Evolutionary conservation across 2,797 vertebrate genomes (phyloP).

Genomic region (Paramormyrops hopkinsi): DNA sequence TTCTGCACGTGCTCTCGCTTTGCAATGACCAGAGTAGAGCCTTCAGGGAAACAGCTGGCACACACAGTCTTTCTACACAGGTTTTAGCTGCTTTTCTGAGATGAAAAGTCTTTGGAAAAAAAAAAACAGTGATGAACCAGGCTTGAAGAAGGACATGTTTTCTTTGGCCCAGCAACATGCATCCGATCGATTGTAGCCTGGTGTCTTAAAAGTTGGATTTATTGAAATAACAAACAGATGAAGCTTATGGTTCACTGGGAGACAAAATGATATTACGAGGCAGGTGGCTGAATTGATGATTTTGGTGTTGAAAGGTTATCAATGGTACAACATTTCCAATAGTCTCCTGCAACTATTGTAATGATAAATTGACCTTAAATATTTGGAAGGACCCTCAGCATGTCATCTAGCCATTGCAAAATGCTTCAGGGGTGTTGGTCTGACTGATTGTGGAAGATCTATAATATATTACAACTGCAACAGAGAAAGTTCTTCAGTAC

Average conservation of each 20-base stretch:
- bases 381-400: conserved; percentile 35
- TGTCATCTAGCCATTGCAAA: conserved; percentile 43
- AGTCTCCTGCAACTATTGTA: conserved; percentile 1
- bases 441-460: conserved; percentile 39
- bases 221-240: conserved; percentile 9
- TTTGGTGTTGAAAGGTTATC: conserved; percentile 30
- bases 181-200: neutral
- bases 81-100: neutral
- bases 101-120: neutral
- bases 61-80: neutral
- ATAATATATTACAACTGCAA: conserved; percentile 39
- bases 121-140: neutral
- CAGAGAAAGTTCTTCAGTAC: conserved; percentile 33
- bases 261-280: conserved; percentile 36
- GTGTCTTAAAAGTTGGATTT: neutral
- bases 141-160: neutral
- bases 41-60: neutral
- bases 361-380: conserved; percentile 34
- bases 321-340: neutral
- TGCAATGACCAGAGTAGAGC: neutral
- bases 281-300: conserved; percentile 31
- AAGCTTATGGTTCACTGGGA: neutral
- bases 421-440: conserved; percentile 29
- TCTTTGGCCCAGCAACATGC: neutral
- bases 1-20: neutral